Evolutionary conservation across 2,888 invertebrate genomes (phyloP), one percentile per base, ranked within the genome.

Genomic region (Eristalis tenax): DNA sequence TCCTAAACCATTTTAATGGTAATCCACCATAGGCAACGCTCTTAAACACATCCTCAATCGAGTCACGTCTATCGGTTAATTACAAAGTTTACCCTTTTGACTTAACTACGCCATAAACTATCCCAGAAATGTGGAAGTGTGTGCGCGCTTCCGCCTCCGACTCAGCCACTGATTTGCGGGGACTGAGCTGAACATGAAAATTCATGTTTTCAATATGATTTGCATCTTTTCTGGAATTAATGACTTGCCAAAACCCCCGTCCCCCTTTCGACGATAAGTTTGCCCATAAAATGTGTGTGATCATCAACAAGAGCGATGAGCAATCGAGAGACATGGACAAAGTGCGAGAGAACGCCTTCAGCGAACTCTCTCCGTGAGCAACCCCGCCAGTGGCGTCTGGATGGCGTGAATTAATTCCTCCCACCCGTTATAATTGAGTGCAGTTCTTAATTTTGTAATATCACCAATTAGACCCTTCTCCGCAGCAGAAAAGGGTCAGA

Each of bases 371-470:
- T 64, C 22, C 50, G 50, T 50, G 50, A 26, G 56, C 64, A 74
- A 74, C 77, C 65, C 71, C 82, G 69, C 82, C 77, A 61, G 10
- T 61, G 74, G 82, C 77, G 70, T 18, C 18, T 82, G 71, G 85
- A 78, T 86, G 74, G 66, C 75, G 75, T 78, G 83, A 86, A 86
- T 86, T 86, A 86, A 83, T 86, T 79, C 78, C 40, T 56, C 78
- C 78, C 66, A 50, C 50, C 78, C 86, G 83, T 79, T 78, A 78
- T 86, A 86, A 86, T 86, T 86, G 83, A 86, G 86, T 86, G 86
- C 86, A 86, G 83, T 86, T 83, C 86, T 86, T 86, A 86, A 83
- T 86, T 83, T 83, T 86, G 86, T 86, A 83, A 83, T 83, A 87
- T 87, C 71, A 76, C 83, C 87, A 87, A 87, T 87, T 87, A 87